Conservation (phyloP, 1,140 invertebrate genomes). For the Asobara japonica region DNA sequence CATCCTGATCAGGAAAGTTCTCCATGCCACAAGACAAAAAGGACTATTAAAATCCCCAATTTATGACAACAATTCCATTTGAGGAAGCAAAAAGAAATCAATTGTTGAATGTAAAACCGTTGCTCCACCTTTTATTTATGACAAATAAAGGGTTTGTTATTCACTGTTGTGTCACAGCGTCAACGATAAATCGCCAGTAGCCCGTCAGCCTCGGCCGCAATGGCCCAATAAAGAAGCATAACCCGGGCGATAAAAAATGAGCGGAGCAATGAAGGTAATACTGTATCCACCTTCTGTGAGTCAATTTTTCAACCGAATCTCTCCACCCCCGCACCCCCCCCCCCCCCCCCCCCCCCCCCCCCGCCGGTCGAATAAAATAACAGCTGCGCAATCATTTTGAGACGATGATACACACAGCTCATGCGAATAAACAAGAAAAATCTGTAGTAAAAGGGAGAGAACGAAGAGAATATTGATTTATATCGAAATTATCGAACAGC, state of each 20-base stretch:
- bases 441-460: too few species aligned
- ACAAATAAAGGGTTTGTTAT: background rate
- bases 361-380: too few species aligned
- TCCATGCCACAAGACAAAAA: too few species aligned
- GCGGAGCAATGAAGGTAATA: slow-evolving; percentile 11
- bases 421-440: too few species aligned
- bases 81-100: background rate
- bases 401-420: too few species aligned
- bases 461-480: too few species aligned
- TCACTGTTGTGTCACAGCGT: background rate
- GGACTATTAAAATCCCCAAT: background rate
- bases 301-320: slow-evolving; percentile 36
- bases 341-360: too few species aligned
- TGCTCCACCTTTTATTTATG: background rate
- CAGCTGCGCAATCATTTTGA: too few species aligned
- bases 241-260: slow-evolving; percentile 17
- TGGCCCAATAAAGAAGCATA: background rate
- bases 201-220: background rate
- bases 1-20: too few species aligned
- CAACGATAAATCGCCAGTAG: slow-evolving; percentile 5
- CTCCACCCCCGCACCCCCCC: slow-evolving; percentile 23
- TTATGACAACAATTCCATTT: background rate
- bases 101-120: background rate
- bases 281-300: background rate
- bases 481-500: too few species aligned